Evolutionary conservation across 2,113 vertebrate species (phyloP), one percentile per base, ranked within the genome.

Genomic region (Psilopogon haemacephalus): DNA sequence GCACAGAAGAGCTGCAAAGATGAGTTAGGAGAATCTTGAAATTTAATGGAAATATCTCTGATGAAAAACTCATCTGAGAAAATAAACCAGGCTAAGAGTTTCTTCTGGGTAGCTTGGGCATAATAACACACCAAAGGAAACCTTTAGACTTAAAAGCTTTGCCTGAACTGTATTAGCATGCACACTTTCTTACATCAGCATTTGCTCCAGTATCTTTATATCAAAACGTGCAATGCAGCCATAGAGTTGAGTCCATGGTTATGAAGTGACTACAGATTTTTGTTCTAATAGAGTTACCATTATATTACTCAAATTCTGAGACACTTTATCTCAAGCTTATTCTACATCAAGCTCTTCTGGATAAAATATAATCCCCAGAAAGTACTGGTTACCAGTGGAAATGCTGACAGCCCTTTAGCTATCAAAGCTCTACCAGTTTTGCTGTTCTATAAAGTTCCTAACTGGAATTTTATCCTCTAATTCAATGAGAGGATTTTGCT

Each of bases 401-500:
- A 77, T 93, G 58, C 84, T 90, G 70, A 71, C 64, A 84, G 56
- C 16, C 55, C 59, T 48, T 90, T 91, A 89, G 71, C 89, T 93
- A 48, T 75, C 90, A 86, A 70, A 92, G 62, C 44, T 91, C 74
- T 87, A 92, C 46, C 38, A 88, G 55, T 87, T 95, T 96, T 91
- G 63, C 86, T 96, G n/a, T 64, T 64, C 82, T 92, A 92, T 54
- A 72, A 93, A 74, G 63, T 94, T 82, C 65, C 86, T 94, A 97
- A 97, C 84, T 60, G 94, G 94, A 96, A 97, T 97, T 95, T 94
- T 95, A 77, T 75, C 95, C 92, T 97, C 62, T 96, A 97, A 97
- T 95, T 95, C 91, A 94, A 93, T 95, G 73, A 96, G 93, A 94
- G 96, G 75, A 84, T 97, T 97, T 96, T 96, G 87, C 92, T 97